These are phyloP conservation scores for Verasper variegatus DNA, from an alignment of 2,113 vertebrate species.

Conservation along the genomic window DNA sequence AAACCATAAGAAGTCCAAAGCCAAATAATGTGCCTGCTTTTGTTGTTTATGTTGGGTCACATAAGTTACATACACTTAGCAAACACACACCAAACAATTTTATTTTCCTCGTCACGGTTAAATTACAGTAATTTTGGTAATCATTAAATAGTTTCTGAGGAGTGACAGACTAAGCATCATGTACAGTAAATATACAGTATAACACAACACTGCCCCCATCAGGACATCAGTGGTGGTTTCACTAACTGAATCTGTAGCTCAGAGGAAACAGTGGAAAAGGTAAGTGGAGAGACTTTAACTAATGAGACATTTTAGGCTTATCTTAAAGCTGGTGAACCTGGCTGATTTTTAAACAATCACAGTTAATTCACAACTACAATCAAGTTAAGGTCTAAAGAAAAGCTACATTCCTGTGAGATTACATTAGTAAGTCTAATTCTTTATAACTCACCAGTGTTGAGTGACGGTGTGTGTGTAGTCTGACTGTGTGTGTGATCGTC, in stretches of 20 bases:
- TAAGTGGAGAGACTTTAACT: too few species aligned
- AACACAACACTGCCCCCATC: conserved; percentile 65
- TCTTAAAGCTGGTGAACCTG: not conserved
- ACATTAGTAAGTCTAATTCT: not conserved
- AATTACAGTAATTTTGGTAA: not conserved
- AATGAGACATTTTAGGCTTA: too few species aligned
- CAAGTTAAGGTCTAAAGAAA: not conserved
- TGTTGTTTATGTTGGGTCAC: not conserved
- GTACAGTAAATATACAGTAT: conserved; percentile 1
- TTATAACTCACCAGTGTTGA: conserved; percentile 58
- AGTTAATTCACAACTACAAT: not conserved
- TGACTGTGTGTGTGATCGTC: conserved; percentile 56
- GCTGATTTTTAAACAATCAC: not conserved
- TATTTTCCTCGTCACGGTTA: too few species aligned
- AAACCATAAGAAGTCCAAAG: not conserved
- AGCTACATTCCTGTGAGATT: not conserved
- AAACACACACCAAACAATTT: not conserved
- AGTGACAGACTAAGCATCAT: not conserved
- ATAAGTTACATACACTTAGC: not conserved
- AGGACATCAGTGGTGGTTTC: conserved; percentile 24
- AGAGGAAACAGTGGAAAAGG: not conserved
- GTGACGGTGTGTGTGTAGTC: conserved; percentile 28
- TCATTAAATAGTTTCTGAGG: not conserved
- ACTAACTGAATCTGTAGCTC: not conserved
- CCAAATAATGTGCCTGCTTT: not conserved